Evolutionary conservation across 1,140 invertebrate species (phyloP).

Genomic region (Drosophila leontia): DNA sequence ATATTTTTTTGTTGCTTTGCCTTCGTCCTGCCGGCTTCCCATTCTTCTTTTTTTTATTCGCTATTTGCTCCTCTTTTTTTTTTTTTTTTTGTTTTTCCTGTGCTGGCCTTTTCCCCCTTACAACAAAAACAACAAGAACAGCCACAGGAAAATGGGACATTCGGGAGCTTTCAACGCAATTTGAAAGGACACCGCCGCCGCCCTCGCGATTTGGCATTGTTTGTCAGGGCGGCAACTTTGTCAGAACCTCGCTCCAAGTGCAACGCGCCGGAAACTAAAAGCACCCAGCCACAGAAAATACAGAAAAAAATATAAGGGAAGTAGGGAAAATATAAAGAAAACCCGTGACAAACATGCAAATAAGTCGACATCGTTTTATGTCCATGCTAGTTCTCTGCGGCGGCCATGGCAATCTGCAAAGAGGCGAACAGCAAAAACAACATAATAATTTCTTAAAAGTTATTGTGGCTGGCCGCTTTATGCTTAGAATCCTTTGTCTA

Average conservation of each 20-base stretch:
- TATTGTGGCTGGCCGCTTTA: conserved; percentile 52
- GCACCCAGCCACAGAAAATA: conserved; percentile 42
- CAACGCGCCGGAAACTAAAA: conserved; percentile 69
- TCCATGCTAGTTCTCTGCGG: conserved; percentile 35
- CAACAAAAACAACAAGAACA: background rate
- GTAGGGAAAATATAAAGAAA: background rate
- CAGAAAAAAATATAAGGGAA: conserved; percentile 13
- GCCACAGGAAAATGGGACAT: conserved; percentile 65
- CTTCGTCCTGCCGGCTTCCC: conserved; percentile 23
- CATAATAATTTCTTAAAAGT: conserved; percentile 65
- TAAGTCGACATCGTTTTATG: conserved; percentile 58
- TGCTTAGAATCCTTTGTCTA: conserved; percentile 63
- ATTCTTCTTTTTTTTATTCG: conserved; percentile 50
- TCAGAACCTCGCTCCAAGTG: conserved; percentile 54
- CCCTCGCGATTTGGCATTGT: conserved; percentile 72
- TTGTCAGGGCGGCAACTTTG: conserved; percentile 66
- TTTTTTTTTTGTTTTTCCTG: conserved; percentile 11
- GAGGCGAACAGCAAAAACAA: conserved; percentile 24
- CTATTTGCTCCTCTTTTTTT: conserved; percentile 25
- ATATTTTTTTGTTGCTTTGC: conserved; percentile 51
- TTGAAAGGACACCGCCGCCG: conserved; percentile 57
- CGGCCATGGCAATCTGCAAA: conserved; percentile 29
- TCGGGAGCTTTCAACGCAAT: conserved; percentile 81
- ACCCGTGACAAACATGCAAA: conserved; percentile 47
- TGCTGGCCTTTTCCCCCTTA: conserved; percentile 61